Evolutionary conservation across 1,140 invertebrate genomes (phyloP).

Genomic region (Heliconius congener): DNA sequence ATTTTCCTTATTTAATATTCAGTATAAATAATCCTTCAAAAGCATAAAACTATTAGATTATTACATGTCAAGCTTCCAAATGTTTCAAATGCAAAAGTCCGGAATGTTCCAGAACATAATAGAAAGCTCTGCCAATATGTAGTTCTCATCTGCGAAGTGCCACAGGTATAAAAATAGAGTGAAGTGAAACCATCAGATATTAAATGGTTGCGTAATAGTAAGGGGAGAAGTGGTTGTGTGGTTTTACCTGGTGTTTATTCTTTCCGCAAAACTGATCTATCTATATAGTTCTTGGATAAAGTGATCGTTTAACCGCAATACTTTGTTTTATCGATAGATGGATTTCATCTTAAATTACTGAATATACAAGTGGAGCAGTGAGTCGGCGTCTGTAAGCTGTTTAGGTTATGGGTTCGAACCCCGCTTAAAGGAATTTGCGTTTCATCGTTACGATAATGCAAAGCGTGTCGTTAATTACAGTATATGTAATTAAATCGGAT

Average conservation of each 20-base stretch:
- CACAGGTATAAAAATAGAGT: constrained; percentile 25
- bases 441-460: no score
- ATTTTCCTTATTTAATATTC: neutral
- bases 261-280: neutral
- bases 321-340: neutral
- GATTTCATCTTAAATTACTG: neutral
- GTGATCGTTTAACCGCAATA: neutral
- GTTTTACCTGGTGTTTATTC: neutral
- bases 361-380: neutral
- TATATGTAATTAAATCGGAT: neutral
- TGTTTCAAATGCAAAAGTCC: constrained; percentile 20
- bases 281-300: neutral
- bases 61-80: constrained; percentile 11
- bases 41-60: no score
- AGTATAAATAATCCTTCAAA: neutral
- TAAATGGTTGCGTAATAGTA: neutral
- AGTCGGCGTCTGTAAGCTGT: no score
- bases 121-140: constrained; percentile 36
- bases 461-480: no score
- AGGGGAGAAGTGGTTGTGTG: neutral
- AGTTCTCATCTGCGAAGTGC: constrained; percentile 29
- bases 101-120: constrained; percentile 33
- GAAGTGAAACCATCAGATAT: constrained; percentile 14
- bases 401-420: no score
- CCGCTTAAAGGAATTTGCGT: no score